Percentiles rank a stretch among this genome's conserved stretches.
Conservation (phyloP, 2,113 vertebrate species). For the Amia ocellicauda region DNA sequence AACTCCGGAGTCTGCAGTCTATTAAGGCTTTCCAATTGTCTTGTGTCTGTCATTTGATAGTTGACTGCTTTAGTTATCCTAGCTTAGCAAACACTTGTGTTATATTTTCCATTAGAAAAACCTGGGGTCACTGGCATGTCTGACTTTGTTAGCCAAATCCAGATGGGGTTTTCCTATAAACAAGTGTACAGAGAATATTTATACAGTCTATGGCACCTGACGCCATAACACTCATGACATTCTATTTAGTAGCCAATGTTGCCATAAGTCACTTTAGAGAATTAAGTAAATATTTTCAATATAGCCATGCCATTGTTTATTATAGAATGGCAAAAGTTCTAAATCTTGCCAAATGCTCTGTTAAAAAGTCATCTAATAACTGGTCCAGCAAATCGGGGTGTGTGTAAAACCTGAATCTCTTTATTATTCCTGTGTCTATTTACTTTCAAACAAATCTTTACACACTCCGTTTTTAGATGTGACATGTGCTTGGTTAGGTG, state of each 20-base stretch:
- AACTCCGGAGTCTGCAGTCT: slow-evolving; percentile 57
- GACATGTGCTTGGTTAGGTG: slow-evolving; percentile 64
- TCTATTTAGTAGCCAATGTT: slow-evolving; percentile 95
- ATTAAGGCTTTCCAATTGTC: slow-evolving; percentile 71
- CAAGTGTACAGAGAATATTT: slow-evolving; percentile 96
- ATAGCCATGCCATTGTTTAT: slow-evolving; percentile 97
- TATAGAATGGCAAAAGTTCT: slow-evolving; percentile 91
- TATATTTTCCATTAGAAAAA: slow-evolving; percentile 96
- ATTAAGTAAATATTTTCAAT: slow-evolving; percentile 99
- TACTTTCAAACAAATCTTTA: slow-evolving; percentile 85
- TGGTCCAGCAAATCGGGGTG: slow-evolving; percentile 81
- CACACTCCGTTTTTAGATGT: slow-evolving; percentile 79
- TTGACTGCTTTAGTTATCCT: slow-evolving; percentile 76
- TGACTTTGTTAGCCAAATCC: slow-evolving; percentile 84
- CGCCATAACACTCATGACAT: slow-evolving; percentile 95
- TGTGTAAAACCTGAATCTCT: slow-evolving; percentile 76
- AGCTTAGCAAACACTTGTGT: slow-evolving; percentile 90
- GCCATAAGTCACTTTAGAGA: slow-evolving; percentile 97
- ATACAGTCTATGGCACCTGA: slow-evolving; percentile 97
- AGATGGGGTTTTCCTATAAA: slow-evolving; percentile 99
- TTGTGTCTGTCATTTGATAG: slow-evolving; percentile 92
- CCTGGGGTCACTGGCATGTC: slow-evolving; percentile 83
- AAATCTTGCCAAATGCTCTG: slow-evolving; percentile 95
- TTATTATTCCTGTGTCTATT: slow-evolving; percentile 79
- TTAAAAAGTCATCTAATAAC: slow-evolving; percentile 94